Evolutionary conservation across 2,113 vertebrate species (phyloP), one percentile per base, ranked within the genome.

Genomic region (Electrona antarctica): DNA sequence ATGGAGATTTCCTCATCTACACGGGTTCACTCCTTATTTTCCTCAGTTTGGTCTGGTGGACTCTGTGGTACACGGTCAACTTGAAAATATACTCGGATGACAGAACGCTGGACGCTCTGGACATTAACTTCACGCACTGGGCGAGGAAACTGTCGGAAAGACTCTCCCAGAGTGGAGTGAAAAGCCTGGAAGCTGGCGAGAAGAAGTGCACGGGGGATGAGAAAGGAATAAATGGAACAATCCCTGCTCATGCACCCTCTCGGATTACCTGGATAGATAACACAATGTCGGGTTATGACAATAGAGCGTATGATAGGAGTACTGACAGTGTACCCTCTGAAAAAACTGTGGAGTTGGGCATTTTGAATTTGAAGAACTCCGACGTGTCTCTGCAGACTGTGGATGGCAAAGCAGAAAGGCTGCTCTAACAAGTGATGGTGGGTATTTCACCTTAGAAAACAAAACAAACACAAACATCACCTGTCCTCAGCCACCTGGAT

Each of bases 1-100:
- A 93, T 9, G 93, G 93, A 3, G 94, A 95, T 73, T 95, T 94
- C 64, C 87, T 95, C 11, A 89, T 95, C 73, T 94, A 90, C 82
- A 93, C 91, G 11, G 94, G 94, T 11, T 79, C 94, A 0, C 2
- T 94, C 46, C 57, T 93, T 0, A 87, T 95, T 7, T 93, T 88
- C 69, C 46, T 93, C 60, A 94, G 94, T 55, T 47, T 94, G 47
- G 41, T 91, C 13, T 93, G 91, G 92, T 95, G 93, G 94, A 59
- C 92, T 0, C 21, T 93, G 70, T 95, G 94, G 94, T 94, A 93
- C 86, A 82, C 90, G 0, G 92, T 85, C 5, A 95, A 93, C 78
- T 81, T 92, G 1, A 73, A 60, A 51, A 49, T 79, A 6, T 14
- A 66, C 8, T 15, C 56, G 0, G 84, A 79, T 59, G 79, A 87